Percentiles rank a stretch among this genome's conserved stretches.
These are phyloP conservation scores for Cacoxenus indagator DNA, from an alignment of 2,888 invertebrate species.

Conservation along the genomic window DNA sequence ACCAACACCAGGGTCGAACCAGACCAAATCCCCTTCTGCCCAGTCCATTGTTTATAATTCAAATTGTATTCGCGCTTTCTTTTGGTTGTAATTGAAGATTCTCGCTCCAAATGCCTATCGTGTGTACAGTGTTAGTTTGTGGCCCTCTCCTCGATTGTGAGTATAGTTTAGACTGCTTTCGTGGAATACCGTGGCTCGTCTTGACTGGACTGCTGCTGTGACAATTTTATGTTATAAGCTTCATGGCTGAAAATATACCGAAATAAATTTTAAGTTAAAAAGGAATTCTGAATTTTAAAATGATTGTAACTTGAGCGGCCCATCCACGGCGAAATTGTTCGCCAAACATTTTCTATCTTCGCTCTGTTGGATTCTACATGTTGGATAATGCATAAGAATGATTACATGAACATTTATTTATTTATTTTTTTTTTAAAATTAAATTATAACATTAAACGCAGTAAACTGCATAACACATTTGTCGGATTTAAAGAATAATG, in stretches of 20 bases:
- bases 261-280: neutral
- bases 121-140: no score
- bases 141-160: neutral
- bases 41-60: constrained; percentile 73
- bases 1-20: constrained; percentile 93
- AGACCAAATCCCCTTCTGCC: constrained; percentile 88
- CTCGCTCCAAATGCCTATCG: neutral
- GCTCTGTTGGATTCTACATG: no score
- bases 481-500: no score
- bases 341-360: no score
- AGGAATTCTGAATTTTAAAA: no score
- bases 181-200: constrained; percentile 5
- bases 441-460: no score
- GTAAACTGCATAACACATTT: no score
- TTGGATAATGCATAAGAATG: no score
- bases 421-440: no score
- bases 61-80: neutral
- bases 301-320: no score
- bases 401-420: no score
- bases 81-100: neutral
- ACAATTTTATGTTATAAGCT: constrained; percentile 32
- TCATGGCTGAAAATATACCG: constrained; percentile 47
- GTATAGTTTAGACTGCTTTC: neutral
- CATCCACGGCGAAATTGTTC: no score
- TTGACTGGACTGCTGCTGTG: constrained; percentile 35